Evolutionary conservation across 2,797 vertebrate species (phyloP).

Genomic region (Acestrorhynchus altus): DNA sequence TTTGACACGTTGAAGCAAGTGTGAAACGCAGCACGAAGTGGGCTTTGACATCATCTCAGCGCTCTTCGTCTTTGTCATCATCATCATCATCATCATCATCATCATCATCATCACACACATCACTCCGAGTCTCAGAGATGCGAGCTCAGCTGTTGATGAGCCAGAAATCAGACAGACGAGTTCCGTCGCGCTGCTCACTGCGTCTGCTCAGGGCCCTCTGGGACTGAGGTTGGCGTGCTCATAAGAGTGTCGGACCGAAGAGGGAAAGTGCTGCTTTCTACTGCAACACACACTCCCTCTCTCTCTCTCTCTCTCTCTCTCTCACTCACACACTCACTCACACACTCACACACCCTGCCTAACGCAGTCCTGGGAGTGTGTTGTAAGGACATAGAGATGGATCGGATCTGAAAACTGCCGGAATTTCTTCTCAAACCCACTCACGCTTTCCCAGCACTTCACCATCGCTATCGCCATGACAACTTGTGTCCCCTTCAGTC

Average conservation of each 20-base stretch:
- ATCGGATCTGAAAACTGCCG: constrained; percentile 31
- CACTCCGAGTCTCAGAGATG: neutral
- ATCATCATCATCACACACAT: neutral
- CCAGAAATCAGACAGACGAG: neutral
- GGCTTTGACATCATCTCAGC: neutral
- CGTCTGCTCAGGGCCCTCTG: neutral
- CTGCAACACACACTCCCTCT: neutral
- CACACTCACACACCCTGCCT: neutral
- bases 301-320: neutral
- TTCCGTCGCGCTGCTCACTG: neutral
- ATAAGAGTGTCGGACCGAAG: neutral
- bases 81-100: neutral
- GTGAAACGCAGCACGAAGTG: constrained; percentile 6
- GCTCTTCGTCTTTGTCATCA: neutral
- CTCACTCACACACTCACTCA: neutral
- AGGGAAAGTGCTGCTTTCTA: neutral
- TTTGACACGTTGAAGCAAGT: neutral
- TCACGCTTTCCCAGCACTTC: constrained; percentile 18
- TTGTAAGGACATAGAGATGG: constrained; percentile 20
- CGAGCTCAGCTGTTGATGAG: constrained; percentile 16
- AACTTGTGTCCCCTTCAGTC: constrained; percentile 33
- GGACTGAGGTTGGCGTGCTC: constrained; percentile 1
- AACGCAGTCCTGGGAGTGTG: constrained; percentile 15
- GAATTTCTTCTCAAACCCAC: constrained; percentile 9
- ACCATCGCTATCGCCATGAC: constrained; percentile 12